Base-by-base conservation (phyloP, 2,797 vertebrate species). In the Kryptolebias ocellatus region DNA sequence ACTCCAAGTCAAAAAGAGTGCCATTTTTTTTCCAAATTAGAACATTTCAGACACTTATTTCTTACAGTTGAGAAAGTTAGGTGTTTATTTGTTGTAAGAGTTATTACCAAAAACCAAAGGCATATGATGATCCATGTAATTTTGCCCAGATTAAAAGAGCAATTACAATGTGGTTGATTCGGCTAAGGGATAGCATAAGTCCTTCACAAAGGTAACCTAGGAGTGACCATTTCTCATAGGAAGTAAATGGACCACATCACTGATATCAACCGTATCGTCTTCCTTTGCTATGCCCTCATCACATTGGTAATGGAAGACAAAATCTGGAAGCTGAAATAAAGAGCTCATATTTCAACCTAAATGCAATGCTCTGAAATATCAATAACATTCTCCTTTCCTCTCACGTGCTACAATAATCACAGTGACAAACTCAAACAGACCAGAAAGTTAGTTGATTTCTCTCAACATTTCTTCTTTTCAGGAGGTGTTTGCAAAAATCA, bases 311-410 rank as follows among this genome's bases (percentile, higher is more conserved):
- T 16, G 46, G 44, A 45, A 56, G 64, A 72, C 76, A 64, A 69
- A 24, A 70, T 61, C 62, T 59, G 12, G 6, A 72, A 44, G 56
- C 68, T 54, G 46, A 74, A 74, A 83, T 78, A 70, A 76, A 53
- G 34, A 80, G 73, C 61, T 85, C 59, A 60, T n/a, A 64, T 83
- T 83, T 78, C 71, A 80, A 53, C 55, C 46, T n/a, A 74, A 76
- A 80, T 63, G 51, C 28, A 31, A 8, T 49, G 56, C 50, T 76
- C 68, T 84, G 79, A 76, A 77, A 79, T 78, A 57, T 68, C 18
- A 64, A 15, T 6, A 59, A 27, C 28, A 18, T 8, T 1, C 60
- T 69, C 29, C 51, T 78, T 67, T 75, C 5, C 7, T 71, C 39
- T 62, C 62, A 60, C 29, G 17, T 65, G 61, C 74, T 39, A 70